Conservation (phyloP, 2,888 invertebrate species). For the Heteropelma amictum region DNA sequence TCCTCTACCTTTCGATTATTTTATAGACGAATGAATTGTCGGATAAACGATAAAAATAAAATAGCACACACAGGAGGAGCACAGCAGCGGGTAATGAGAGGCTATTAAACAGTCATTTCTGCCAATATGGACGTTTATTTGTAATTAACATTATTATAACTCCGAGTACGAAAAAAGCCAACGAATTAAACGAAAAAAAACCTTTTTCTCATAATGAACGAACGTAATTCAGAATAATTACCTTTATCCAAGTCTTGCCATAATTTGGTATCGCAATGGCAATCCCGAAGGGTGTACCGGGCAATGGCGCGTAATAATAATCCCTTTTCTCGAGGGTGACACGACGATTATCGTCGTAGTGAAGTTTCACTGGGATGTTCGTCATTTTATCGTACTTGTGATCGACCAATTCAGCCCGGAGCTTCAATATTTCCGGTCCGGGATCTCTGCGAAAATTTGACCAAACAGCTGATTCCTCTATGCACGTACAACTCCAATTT, state of each 20-base stretch:
- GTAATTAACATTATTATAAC: too few species aligned
- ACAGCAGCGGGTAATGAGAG: too few species aligned
- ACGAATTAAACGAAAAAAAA: too few species aligned
- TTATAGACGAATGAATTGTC: background rate
- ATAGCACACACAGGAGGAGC: too few species aligned
- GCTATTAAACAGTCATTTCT: too few species aligned
- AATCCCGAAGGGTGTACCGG: constrained; percentile 92
- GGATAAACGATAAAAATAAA: background rate
- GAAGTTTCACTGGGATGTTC: constrained; percentile 86
- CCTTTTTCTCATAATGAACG: too few species aligned
- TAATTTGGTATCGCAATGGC: constrained; percentile 92
- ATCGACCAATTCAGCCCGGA: constrained; percentile 86
- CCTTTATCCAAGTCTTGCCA: constrained; percentile 85
- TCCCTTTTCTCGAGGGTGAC: constrained; percentile 88
- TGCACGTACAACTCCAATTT: too few species aligned
- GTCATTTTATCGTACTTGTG: constrained; percentile 83
- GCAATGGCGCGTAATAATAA: constrained; percentile 90
- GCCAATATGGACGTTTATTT: too few species aligned
- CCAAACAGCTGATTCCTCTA: too few species aligned
- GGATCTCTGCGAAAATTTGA: constrained; percentile 65
- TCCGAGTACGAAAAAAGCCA: too few species aligned
- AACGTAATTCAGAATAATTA: constrained; percentile 49
- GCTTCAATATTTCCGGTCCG: constrained; percentile 72
- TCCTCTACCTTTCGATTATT: constrained; percentile 82
- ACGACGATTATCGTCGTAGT: constrained; percentile 92